Percentiles rank a stretch among this genome's conserved stretches.
phyloP scores from a whole-genome alignment of 2,888 invertebrate genomes.

The Holacanthella duospinosa region DNA sequence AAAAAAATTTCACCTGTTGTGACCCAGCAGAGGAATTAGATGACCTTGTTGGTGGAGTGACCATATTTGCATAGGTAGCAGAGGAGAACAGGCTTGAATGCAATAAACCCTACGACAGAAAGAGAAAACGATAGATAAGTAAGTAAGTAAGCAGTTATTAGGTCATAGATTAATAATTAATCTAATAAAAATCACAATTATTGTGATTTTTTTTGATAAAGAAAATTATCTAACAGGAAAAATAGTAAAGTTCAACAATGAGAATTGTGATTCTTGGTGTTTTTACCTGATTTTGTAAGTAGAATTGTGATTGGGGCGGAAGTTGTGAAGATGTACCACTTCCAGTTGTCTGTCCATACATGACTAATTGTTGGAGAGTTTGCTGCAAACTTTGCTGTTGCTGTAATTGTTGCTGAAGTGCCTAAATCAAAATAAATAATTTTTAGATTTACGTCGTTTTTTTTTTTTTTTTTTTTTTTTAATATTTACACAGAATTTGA shows the following conservation, averaged over 20 bases:
- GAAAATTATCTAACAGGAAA: no score
- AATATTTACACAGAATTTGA: background rate
- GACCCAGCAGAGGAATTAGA: conserved; percentile 15
- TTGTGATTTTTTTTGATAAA: no score
- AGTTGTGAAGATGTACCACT: conserved; percentile 41
- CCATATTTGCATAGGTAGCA: conserved; percentile 21
- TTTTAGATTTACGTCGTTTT: no score
- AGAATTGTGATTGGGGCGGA: conserved; percentile 58
- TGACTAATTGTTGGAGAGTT: conserved; percentile 54
- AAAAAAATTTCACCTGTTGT: conserved; percentile 7
- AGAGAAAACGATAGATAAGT: conserved; percentile 2
- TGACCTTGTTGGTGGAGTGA: conserved; percentile 17
- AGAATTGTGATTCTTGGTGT: background rate
- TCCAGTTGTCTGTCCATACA: conserved; percentile 50
- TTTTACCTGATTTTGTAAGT: conserved; percentile 63
- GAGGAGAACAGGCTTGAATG: conserved; percentile 21
- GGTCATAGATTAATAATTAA: no score
- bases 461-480: background rate
- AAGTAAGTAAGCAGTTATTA: background rate
- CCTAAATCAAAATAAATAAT: conserved; percentile 40
- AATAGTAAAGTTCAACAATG: background rate
- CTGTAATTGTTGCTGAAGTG: conserved; percentile 51
- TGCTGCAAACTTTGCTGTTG: conserved; percentile 56
- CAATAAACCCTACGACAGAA: conserved; percentile 19
- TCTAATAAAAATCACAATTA: no score